A percentile compares a stretch with the other conserved stretches of the same genome.
phyloP scores from a whole-genome alignment of 2,888 invertebrate genomes.

The Hirtodrosophila confusa region DNA sequence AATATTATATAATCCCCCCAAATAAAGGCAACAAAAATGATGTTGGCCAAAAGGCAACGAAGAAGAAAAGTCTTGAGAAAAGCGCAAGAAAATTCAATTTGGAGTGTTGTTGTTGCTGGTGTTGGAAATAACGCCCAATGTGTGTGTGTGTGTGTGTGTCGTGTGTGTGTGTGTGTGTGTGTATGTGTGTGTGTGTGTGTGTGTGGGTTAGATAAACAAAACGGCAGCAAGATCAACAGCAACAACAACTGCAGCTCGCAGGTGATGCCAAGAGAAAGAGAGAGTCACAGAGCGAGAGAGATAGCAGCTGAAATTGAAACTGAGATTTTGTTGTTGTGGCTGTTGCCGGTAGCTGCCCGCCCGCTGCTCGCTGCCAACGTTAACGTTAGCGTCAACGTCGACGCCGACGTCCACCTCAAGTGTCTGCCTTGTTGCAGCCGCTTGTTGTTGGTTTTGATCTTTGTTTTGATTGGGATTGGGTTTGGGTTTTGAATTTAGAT shows the following conservation, averaged over 20 bases:
- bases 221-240: conserved; percentile 18
- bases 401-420: conserved; percentile 42
- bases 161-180: conserved; percentile 10
- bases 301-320: conserved; percentile 3
- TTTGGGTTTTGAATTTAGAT: conserved; percentile 24
- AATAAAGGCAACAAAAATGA: too few species aligned
- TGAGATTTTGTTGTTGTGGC: conserved; percentile 9
- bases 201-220: too few species aligned
- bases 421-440: conserved; percentile 35
- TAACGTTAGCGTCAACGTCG: conserved; percentile 8
- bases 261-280: conserved; percentile 49
- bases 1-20: too few species aligned
- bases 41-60: too few species aligned
- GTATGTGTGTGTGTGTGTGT: conserved; percentile 6
- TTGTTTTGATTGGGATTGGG: conserved; percentile 69
- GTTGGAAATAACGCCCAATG: conserved; percentile 28
- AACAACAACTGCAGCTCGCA: conserved; percentile 35
- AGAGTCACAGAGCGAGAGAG: background rate
- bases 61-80: conserved; percentile 14
- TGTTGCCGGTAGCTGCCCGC: conserved; percentile 43
- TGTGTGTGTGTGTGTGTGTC: conserved; percentile 15
- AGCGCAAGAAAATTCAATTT: conserved; percentile 40
- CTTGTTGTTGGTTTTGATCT: conserved; percentile 63
- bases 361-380: conserved; percentile 39
- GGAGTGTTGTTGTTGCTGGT: conserved; percentile 36